A percentile compares a stretch with the other conserved stretches of the same genome.
These are phyloP conservation scores for Frieseomelitta varia DNA, from an alignment of 1,140 invertebrate genomes.

Conservation along the genomic window DNA sequence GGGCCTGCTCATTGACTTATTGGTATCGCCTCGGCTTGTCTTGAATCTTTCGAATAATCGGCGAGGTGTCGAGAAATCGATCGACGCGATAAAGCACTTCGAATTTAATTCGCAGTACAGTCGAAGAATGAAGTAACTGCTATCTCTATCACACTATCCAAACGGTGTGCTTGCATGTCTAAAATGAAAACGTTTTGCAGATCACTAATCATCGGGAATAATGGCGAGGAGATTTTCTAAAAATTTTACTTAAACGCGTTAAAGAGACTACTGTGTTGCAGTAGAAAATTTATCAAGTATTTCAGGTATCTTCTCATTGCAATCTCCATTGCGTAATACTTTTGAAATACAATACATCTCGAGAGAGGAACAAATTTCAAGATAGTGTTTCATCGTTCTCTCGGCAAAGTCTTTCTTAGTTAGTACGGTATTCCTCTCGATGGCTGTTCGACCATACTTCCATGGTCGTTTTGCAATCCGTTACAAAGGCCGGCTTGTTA, in stretches of 20 bases:
- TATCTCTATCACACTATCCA: background rate
- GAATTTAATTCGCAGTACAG: background rate
- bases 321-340: background rate
- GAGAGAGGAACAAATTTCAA: background rate
- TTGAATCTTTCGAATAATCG: background rate
- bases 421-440: background rate
- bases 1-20: background rate
- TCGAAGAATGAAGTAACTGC: background rate
- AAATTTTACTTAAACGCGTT: background rate
- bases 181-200: background rate
- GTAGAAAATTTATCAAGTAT: background rate
- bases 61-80: background rate
- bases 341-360: background rate
- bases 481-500: slow-evolving; percentile 53
- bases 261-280: no score
- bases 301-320: background rate
- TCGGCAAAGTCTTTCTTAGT: background rate
- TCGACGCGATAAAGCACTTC: background rate
- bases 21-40: background rate
- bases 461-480: slow-evolving; percentile 44
- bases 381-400: slow-evolving; percentile 5
- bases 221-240: no score
- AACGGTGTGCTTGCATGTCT: background rate
- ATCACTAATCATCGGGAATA: no score
- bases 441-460: slow-evolving; percentile 24